A percentile compares a stretch with the other conserved stretches of the same genome.
phyloP scores from a whole-genome alignment of 2,797 vertebrate species.

The Pelochelys cantorii region DNA sequence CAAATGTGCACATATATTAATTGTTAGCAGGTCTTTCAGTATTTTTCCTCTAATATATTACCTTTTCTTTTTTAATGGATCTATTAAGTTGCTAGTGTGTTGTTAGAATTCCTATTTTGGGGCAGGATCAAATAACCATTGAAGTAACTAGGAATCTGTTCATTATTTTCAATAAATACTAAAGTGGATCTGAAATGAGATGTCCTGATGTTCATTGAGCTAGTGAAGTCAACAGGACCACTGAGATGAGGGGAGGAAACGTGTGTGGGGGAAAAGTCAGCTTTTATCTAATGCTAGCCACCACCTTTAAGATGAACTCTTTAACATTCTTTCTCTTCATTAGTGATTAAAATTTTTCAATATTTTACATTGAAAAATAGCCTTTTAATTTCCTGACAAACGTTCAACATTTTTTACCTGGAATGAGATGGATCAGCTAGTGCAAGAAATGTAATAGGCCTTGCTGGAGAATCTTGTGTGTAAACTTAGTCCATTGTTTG shows the following conservation, averaged over 20 bases:
- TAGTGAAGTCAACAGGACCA: not conserved
- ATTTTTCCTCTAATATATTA: not conserved
- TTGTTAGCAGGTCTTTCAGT: slow-evolving; percentile 1
- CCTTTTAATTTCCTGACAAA: not conserved
- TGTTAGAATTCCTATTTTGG: not conserved
- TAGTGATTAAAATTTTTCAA: not conserved
- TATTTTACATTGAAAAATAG: not conserved
- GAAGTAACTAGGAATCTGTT: not conserved
- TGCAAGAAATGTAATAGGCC: not conserved
- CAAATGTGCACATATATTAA: not conserved
- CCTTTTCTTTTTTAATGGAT: not conserved
- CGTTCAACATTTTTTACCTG: not conserved
- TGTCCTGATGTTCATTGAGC: accelerated
- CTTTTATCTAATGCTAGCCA: not conserved
- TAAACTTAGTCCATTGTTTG: not conserved
- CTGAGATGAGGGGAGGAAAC: not conserved
- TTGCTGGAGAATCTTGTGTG: not conserved
- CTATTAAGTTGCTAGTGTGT: not conserved
- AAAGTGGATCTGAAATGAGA: accelerated
- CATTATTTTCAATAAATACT: not conserved
- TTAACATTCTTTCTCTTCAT: not conserved
- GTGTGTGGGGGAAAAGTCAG: not conserved
- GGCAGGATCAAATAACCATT: not conserved
- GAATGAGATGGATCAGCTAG: accelerated
- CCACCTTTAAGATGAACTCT: not conserved